These are phyloP conservation scores for Sphaerodactylus townsendi DNA, from an alignment of 2,113 vertebrate species.

Conservation along the genomic window DNA sequence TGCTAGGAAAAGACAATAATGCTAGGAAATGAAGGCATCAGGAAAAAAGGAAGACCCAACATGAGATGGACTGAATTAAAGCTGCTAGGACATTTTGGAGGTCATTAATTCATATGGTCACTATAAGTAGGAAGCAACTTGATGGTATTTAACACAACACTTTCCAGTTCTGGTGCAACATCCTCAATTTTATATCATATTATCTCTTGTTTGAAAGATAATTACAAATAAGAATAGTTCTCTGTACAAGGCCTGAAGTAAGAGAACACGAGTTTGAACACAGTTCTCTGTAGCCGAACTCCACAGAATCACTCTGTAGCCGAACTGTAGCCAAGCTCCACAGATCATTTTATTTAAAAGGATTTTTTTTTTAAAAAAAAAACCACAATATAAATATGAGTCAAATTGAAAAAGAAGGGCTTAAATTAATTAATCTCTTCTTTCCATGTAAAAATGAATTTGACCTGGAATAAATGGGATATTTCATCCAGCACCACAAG, in stretches of 20 bases:
- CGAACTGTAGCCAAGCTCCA: not conserved
- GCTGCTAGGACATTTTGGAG: too few species aligned
- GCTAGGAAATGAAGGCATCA: too few species aligned
- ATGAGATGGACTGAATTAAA: too few species aligned
- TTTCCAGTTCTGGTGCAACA: too few species aligned
- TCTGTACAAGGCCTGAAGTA: not conserved
- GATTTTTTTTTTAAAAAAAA: not conserved
- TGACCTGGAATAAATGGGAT: not conserved
- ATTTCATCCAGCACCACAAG: constrained; percentile 17
- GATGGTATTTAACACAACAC: too few species aligned
- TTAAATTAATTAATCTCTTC: not conserved
- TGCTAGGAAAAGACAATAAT: too few species aligned
- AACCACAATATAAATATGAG: not conserved
- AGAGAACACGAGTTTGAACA: not conserved
- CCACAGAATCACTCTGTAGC: not conserved
- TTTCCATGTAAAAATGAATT: not conserved
- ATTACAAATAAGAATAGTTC: not conserved
- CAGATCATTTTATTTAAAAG: not conserved
- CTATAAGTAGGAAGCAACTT: too few species aligned
- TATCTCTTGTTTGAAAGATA: too few species aligned
- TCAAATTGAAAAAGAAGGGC: not conserved
- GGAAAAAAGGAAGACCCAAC: too few species aligned
- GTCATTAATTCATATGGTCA: too few species aligned
- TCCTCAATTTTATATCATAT: too few species aligned
- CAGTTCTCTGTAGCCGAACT: not conserved